Evolutionary conservation across 2,888 invertebrate genomes (phyloP).

Genomic region (Noctua fimbriata): DNA sequence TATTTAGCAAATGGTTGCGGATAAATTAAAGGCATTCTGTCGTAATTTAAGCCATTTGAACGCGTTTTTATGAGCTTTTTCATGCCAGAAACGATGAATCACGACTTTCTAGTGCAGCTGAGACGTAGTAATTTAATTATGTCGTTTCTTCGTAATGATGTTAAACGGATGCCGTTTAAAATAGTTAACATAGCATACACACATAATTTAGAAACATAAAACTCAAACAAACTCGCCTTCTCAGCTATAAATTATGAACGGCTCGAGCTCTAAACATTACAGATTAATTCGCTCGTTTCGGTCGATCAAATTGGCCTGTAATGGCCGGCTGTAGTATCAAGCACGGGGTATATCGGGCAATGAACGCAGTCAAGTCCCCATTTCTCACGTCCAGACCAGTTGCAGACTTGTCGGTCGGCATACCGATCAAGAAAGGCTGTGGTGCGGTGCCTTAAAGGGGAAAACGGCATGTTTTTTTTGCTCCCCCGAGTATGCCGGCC

Average conservation of each 20-base stretch:
- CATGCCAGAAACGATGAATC: slow-evolving; percentile 38
- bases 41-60: slow-evolving; percentile 9
- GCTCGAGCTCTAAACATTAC: slow-evolving; percentile 61
- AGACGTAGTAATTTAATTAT: slow-evolving; percentile 51
- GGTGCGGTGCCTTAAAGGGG: slow-evolving; percentile 85
- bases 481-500: slow-evolving; percentile 76
- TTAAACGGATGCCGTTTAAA: slow-evolving; percentile 44
- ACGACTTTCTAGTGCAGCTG: slow-evolving; percentile 37
- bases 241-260: slow-evolving; percentile 49
- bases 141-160: slow-evolving; percentile 37
- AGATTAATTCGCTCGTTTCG: slow-evolving; percentile 66
- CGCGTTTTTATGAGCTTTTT: slow-evolving; percentile 16
- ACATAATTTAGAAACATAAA: slow-evolving; percentile 41
- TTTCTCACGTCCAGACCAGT: slow-evolving; percentile 87
- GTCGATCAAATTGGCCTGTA: slow-evolving; percentile 70
- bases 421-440: slow-evolving; percentile 87
- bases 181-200: slow-evolving; percentile 28
- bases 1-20: slow-evolving; percentile 23
- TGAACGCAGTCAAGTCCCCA: slow-evolving; percentile 79
- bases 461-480: slow-evolving; percentile 85
- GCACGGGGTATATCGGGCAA: slow-evolving; percentile 80
- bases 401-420: slow-evolving; percentile 83
- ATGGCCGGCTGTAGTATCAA: slow-evolving; percentile 70
- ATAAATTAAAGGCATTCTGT: slow-evolving; percentile 23
- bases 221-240: slow-evolving; percentile 39